These are phyloP conservation scores for Pogonophryne albipinna DNA, from an alignment of 2,797 vertebrate genomes.

Conservation along the genomic window DNA sequence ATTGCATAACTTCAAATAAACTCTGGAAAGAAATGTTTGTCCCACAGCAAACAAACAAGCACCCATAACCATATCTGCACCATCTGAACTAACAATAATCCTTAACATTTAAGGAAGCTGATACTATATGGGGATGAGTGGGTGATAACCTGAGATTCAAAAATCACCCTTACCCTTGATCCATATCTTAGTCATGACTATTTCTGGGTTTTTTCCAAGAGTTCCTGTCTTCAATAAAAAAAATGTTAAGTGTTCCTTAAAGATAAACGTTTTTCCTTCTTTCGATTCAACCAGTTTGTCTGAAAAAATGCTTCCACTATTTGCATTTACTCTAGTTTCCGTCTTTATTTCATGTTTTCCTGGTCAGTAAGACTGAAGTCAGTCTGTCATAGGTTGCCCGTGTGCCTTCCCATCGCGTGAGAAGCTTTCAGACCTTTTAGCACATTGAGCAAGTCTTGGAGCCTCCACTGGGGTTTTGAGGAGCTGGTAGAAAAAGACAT, in stretches of 20 bases:
- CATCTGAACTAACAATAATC: slow-evolving; percentile 13
- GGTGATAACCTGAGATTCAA: too few relatives aligned
- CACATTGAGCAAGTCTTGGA: slow-evolving; percentile 86
- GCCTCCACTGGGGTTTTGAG: slow-evolving; percentile 64
- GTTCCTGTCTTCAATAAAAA: too few relatives aligned
- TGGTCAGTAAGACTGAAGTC: slow-evolving; percentile 21
- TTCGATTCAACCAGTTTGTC: slow-evolving; percentile 17
- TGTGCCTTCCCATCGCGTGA: slow-evolving; percentile 10
- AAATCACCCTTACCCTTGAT: slow-evolving; percentile 7
- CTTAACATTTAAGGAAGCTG: slow-evolving; percentile 8
- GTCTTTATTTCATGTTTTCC: slow-evolving; percentile 15
- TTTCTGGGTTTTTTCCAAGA: neutral
- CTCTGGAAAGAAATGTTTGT: neutral
- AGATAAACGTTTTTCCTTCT: slow-evolving; percentile 31
- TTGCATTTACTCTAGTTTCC: slow-evolving; percentile 12
- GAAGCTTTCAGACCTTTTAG: slow-evolving; percentile 58
- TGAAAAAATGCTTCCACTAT: neutral
- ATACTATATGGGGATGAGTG: neutral
- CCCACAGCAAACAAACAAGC: neutral
- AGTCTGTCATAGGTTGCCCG: slow-evolving; percentile 2
- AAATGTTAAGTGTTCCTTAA: neutral
- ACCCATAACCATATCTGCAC: neutral
- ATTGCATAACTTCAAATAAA: slow-evolving; percentile 25
- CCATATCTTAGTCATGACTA: slow-evolving; percentile 9
- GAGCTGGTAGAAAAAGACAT: slow-evolving; percentile 31